These are phyloP conservation scores for Cetoscarus ocellatus DNA, from an alignment of 2,797 vertebrate species.

Conservation along the genomic window DNA sequence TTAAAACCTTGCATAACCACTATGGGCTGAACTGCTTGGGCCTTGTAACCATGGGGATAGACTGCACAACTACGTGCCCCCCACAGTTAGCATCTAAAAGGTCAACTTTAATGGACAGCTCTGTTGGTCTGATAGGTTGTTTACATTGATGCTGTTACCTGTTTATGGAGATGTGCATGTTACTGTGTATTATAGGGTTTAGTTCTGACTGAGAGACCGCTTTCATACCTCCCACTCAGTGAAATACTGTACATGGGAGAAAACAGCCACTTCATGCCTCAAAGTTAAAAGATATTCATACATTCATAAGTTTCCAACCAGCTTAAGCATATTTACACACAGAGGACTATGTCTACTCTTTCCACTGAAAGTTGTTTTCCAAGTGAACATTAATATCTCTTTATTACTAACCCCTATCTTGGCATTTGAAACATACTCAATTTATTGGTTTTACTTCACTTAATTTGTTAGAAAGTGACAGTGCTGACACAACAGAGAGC, in stretches of 20 bases:
- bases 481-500: no score
- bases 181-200: slow-evolving; percentile 10
- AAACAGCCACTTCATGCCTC: slow-evolving; percentile 29
- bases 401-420: no score
- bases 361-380: no score
- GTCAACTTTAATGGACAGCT: slow-evolving; percentile 70
- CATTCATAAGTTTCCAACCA: slow-evolving; percentile 1
- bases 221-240: slow-evolving; percentile 39
- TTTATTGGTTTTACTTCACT: not conserved
- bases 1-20: slow-evolving; percentile 40
- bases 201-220: slow-evolving; percentile 17
- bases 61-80: slow-evolving; percentile 43
- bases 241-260: slow-evolving; percentile 29
- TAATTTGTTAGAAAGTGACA: not conserved
- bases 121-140: slow-evolving; percentile 42
- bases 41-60: slow-evolving; percentile 63
- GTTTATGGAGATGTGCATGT: slow-evolving; percentile 35
- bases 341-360: no score
- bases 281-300: slow-evolving; percentile 15
- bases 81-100: slow-evolving; percentile 60
- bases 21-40: slow-evolving; percentile 16
- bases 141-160: slow-evolving; percentile 28
- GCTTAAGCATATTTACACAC: slow-evolving; percentile 6
- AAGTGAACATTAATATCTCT: no score
- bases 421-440: no score